These are phyloP conservation scores for Hypocryptadius cinnamomeus DNA, from an alignment of 2,113 vertebrate species.

Conservation along the genomic window DNA sequence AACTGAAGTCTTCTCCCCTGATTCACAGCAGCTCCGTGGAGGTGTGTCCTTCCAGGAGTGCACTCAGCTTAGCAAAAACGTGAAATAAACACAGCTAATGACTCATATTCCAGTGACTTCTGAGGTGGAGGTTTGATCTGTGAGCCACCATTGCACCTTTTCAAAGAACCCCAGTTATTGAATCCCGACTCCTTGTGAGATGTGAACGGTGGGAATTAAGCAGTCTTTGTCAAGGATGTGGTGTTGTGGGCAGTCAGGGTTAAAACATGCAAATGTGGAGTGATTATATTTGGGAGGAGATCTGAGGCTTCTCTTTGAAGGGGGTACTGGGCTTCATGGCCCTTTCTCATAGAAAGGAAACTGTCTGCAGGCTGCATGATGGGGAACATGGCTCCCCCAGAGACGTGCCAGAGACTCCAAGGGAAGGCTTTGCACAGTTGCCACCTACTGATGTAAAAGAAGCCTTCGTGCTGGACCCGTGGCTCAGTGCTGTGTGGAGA, in stretches of 20 bases:
- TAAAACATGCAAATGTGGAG: neutral
- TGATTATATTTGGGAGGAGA: neutral
- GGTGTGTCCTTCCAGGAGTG: neutral
- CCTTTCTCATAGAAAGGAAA: neutral
- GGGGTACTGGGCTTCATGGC: neutral
- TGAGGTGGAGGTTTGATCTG: neutral
- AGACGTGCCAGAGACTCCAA: neutral
- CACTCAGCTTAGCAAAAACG: neutral
- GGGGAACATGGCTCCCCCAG: neutral
- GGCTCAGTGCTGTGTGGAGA: neutral
- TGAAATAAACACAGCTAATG: neutral
- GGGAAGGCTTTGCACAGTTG: neutral
- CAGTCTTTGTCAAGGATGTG: neutral
- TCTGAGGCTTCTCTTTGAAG: neutral
- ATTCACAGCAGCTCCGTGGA: neutral
- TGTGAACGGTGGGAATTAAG: neutral
- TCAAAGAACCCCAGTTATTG: neutral
- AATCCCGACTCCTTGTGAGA: neutral
- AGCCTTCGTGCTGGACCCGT: fast-evolving
- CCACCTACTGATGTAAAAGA: neutral
- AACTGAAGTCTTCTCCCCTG: neutral
- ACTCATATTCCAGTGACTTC: neutral
- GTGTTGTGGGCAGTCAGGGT: neutral
- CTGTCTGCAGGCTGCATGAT: neutral
- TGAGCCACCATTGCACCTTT: neutral